Evolutionary conservation across 2,888 invertebrate genomes (phyloP), one percentile per base, ranked within the genome.

Genomic region (Leistus spinibarbis): DNA sequence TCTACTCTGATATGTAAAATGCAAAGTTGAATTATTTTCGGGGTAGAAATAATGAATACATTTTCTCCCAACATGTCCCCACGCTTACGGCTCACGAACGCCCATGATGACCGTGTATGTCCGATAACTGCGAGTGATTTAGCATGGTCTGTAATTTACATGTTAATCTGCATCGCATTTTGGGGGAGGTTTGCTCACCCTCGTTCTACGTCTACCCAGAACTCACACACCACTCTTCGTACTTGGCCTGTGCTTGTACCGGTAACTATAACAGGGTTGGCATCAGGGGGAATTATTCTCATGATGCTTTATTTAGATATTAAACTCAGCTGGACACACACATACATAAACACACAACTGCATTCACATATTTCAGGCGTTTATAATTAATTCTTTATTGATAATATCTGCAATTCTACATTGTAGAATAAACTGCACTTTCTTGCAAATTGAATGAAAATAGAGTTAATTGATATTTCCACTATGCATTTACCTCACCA

Each of bases 111-210:
- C 17, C 54, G 68, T 68, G 68, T 68, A 54, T 68, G 17, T 17
- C 53, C 54, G 68, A 68, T 68, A 68, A 68, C 54, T 54, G 54
- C 23, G 54, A 20, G 69, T 69, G 69, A 69, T 69, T 69, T 69
- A 69, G 40, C 69, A 57, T 60, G 62, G 60, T 40, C 62, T 60
- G 62, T 69, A 69, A 69, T 69, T 69, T 69, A 69, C 69, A 69
- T 69, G 69, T 69, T 69, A 69, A 69, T 69, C 69, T 69, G 69
- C 23, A 27, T 60, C 57, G 4, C 24, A 16, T 27, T 69, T 69
- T 69, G 56, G 69, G 10, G 64, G 64, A 13, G 5, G 64, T 20
- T 22, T 60, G 2, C 56, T 16, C 20, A 60, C 60, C 22, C 22
- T 9, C n/a, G 2, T 3, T 60, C 9, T 10, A 3, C 3, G 17